Conservation (phyloP, 2,113 vertebrate species). For the Brachypteracias leptosomus region DNA sequence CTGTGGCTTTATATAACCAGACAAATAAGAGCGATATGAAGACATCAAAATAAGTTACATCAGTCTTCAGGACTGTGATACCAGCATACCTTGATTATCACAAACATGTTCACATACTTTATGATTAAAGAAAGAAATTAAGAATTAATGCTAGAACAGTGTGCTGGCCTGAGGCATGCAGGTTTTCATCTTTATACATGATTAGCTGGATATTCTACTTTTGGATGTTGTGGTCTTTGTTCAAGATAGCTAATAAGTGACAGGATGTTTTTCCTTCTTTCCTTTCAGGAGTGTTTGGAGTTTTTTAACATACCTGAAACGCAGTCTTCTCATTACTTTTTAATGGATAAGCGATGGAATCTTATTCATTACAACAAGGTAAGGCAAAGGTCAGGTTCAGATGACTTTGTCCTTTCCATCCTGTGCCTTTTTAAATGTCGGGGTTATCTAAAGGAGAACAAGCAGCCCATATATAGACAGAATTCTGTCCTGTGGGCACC, state of each 20-base stretch:
- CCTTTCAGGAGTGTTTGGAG: conserved; percentile 90
- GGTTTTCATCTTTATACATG: background rate
- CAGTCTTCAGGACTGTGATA: background rate
- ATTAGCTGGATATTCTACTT: background rate
- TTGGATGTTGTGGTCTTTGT: background rate
- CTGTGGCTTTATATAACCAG: background rate
- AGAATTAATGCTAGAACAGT: background rate
- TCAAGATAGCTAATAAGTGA: background rate
- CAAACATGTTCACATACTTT: background rate
- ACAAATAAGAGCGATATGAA: background rate
- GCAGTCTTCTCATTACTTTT: conserved; percentile 93
- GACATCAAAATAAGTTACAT: background rate
- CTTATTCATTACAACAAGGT: conserved; percentile 98
- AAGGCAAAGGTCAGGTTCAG: background rate
- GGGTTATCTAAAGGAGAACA: background rate
- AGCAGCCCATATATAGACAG: background rate
- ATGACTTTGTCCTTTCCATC: background rate
- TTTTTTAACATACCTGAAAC: conserved; percentile 99
- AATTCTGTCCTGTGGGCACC: background rate
- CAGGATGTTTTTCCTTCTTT: background rate
- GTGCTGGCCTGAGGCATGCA: background rate
- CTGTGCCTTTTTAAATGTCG: background rate
- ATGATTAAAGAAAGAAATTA: background rate
- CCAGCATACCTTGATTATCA: background rate
- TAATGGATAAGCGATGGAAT: conserved; percentile 99